These are phyloP conservation scores for Leontocebus nigricollis DNA, from an alignment of 2,797 vertebrate genomes.

Conservation along the genomic window DNA sequence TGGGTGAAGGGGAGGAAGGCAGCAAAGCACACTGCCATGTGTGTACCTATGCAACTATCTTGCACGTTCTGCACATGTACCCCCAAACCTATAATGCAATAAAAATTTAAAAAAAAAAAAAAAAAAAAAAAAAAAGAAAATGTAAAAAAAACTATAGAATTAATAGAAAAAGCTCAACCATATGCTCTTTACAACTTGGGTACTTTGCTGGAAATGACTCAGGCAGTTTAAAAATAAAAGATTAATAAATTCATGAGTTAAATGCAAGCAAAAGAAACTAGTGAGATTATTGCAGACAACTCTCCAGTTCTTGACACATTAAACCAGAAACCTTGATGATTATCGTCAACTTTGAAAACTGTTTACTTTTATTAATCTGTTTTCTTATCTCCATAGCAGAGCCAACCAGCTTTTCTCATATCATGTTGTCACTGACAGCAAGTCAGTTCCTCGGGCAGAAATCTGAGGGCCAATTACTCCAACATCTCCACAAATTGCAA, in stretches of 20 bases:
- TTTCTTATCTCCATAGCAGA: not conserved
- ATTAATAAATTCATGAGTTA: not conserved
- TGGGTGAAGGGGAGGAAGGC: too few relatives aligned
- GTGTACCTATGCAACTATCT: too few relatives aligned
- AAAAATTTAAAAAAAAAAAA: too few relatives aligned
- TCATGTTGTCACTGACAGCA: not conserved
- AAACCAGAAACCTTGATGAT: not conserved
- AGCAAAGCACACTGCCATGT: too few relatives aligned
- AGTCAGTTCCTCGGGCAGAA: not conserved
- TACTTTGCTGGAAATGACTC: not conserved
- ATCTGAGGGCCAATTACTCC: not conserved
- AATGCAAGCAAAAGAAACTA: not conserved
- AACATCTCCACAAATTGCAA: not conserved
- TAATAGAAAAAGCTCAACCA: not conserved
- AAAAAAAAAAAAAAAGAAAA: too few relatives aligned
- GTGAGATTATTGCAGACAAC: not conserved
- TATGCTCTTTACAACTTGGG: not conserved
- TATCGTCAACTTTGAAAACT: not conserved
- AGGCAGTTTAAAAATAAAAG: not conserved
- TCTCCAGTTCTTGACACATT: not conserved
- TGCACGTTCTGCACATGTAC: too few relatives aligned
- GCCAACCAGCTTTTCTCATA: not conserved
- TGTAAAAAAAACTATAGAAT: not conserved
- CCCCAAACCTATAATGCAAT: too few relatives aligned
- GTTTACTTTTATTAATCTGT: not conserved